Evolutionary conservation across 2,888 invertebrate genomes (phyloP).

Genomic region (Leptinotarsa peninsularis): DNA sequence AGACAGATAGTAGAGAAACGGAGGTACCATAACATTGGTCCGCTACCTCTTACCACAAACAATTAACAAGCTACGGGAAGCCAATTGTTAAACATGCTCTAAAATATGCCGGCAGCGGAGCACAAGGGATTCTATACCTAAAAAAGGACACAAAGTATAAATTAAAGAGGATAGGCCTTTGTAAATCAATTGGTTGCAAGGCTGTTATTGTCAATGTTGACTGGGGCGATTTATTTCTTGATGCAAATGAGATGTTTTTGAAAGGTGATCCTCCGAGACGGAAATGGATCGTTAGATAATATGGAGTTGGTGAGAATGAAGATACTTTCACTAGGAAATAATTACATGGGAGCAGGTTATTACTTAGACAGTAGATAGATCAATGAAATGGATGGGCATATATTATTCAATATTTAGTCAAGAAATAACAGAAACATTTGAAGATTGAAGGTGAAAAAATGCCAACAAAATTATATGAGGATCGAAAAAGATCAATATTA

Average conservation of each 20-base stretch:
- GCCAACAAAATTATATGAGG: too few species aligned
- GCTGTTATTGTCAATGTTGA: slow-evolving; percentile 24
- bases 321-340: background rate
- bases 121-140: slow-evolving; percentile 15
- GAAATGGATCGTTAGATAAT: background rate
- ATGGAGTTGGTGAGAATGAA: background rate
- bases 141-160: slow-evolving; percentile 37
- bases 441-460: too few species aligned
- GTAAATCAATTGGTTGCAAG: slow-evolving; percentile 41
- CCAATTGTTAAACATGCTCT: slow-evolving; percentile 42
- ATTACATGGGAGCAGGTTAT: too few species aligned
- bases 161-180: slow-evolving; percentile 40
- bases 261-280: background rate
- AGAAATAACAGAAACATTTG: too few species aligned
- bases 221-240: slow-evolving; percentile 33
- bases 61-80: slow-evolving; percentile 44
- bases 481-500: too few species aligned
- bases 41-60: slow-evolving; percentile 46
- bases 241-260: slow-evolving; percentile 30
- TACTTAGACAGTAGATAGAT: too few species aligned
- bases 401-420: too few species aligned
- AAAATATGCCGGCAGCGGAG: slow-evolving; percentile 35
- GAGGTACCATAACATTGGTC: slow-evolving; percentile 29
- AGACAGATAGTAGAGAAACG: slow-evolving; percentile 32
- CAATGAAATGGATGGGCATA: too few species aligned